Base-by-base conservation (phyloP, 2,113 vertebrate genomes). In the Stigmatopora argus region DNA sequence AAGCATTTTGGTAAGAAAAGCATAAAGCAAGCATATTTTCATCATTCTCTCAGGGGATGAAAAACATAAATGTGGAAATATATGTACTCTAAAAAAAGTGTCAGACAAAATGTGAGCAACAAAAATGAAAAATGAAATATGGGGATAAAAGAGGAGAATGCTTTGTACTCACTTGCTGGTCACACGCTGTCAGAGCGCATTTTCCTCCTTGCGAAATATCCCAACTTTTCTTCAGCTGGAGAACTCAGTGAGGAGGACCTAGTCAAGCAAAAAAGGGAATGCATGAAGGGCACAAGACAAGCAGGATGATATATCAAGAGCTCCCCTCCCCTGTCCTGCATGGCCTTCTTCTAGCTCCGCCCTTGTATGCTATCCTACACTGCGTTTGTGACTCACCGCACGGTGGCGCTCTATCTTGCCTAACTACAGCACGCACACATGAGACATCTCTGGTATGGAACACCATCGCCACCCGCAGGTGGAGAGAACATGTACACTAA, bases 131-230 rank as follows among this genome's bases (percentile, higher is more conserved):
- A 23, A 48, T 1, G 46, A 15, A 7, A n/a, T 51, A 18, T 17
- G 5, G 7, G 17, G 47, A n/a, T 49, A 4, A 18, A 19, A 21
- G 21, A 10, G 6, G 38, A 8, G 38, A 41, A 8, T 41, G 7
- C 9, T 41, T 41, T 8, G 53, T 56, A 56, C 53, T 56, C 31
- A 84, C 82, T 82, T 49, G 84, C 82, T 78, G 69, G 65, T 74
- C 34, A 46, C 38, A 65, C n/a, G 14, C 69, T 21, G 56, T 78
- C 44, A 62, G 59, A 66, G 31, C 73, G 44, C 35, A 47, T 73
- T 15, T 63, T 60, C 17, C 55, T 31, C 6, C 2, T 15, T 7
- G 26, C 31, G 53, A 35, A 57, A 47, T 67, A 69, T 47, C 62
- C 23, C 0, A 51, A 19, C 63, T 17, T 7, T 47, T 69, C 1